Evolutionary conservation across 2,113 vertebrate species (phyloP).

Genomic region (Sminthopsis crassicaudata): DNA sequence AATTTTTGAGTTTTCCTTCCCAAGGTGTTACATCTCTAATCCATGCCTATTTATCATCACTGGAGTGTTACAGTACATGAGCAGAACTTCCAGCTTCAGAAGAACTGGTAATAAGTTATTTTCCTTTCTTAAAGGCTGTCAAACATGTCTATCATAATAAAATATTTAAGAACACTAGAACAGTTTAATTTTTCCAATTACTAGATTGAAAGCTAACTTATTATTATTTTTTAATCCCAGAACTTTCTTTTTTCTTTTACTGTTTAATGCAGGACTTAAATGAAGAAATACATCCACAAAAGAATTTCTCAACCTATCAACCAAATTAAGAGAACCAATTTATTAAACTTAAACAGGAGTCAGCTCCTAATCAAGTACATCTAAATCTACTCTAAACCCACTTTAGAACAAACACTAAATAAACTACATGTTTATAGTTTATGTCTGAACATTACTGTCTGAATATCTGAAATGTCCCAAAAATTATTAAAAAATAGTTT

Average conservation of each 20-base stretch:
- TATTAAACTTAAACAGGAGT: background rate
- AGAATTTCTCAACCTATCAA: background rate
- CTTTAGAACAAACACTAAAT: background rate
- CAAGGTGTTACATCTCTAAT: background rate
- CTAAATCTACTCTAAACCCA: background rate
- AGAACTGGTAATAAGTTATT: background rate
- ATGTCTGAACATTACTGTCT: no score
- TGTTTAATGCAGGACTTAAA: background rate
- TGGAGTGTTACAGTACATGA: background rate
- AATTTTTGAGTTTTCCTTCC: background rate
- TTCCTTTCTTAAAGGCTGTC: background rate
- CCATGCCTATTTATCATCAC: background rate
- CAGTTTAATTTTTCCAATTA: background rate
- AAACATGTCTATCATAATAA: constrained; percentile 5
- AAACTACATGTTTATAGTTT: background rate
- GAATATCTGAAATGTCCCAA: background rate
- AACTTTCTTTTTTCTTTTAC: background rate
- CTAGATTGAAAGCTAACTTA: background rate
- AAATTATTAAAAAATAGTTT: background rate
- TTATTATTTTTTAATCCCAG: background rate
- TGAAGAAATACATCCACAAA: background rate
- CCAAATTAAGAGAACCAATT: background rate
- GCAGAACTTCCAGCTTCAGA: background rate
- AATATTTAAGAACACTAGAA: background rate
- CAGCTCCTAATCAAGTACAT: background rate